Evolutionary conservation across 2,797 vertebrate genomes (phyloP).

Genomic region (Poliocrania exsul): DNA sequence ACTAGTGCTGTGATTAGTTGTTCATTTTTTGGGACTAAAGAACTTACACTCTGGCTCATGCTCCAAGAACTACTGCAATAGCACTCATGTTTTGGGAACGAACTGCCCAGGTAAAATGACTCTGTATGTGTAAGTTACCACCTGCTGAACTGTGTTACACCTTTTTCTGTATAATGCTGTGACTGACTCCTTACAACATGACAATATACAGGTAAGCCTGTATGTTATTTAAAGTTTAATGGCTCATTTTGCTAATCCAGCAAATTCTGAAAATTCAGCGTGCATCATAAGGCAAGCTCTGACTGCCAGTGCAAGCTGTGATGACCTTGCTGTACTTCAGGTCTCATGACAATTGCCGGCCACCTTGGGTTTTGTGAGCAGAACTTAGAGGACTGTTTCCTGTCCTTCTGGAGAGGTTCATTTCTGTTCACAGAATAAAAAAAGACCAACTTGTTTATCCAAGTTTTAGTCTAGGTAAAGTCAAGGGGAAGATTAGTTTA

Average conservation of each 20-base stretch:
- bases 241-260: background rate
- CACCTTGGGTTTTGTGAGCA: background rate
- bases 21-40: background rate
- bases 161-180: background rate
- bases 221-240: background rate
- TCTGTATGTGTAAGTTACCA: background rate
- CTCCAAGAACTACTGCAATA: background rate
- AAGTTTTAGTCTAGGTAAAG: background rate
- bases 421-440: background rate
- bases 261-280: background rate
- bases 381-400: background rate
- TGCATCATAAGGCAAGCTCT: background rate
- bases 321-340: background rate
- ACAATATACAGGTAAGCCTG: background rate
- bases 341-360: background rate
- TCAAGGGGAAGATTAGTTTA: background rate
- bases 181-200: background rate
- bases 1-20: background rate
- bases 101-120: background rate
- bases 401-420: background rate
- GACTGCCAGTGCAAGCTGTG: background rate
- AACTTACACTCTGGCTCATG: background rate
- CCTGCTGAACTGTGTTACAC: background rate
- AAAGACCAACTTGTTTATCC: background rate
- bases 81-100: background rate